Conservation (phyloP, 1,140 invertebrate species). For the Orussus abietinus region DNA sequence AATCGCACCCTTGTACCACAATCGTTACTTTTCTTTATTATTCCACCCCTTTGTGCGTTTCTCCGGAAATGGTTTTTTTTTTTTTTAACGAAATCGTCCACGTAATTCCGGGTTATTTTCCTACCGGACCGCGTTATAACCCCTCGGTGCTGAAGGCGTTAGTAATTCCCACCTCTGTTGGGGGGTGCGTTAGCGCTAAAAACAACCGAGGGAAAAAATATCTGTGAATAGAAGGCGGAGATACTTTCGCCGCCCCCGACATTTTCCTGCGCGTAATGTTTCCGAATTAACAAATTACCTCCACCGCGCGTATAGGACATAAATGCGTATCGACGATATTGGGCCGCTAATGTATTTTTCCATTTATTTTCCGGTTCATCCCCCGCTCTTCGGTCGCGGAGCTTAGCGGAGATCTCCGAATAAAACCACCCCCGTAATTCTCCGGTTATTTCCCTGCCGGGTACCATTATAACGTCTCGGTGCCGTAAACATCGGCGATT, state of each 20-base stretch:
- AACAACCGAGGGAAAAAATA: constrained; percentile 33
- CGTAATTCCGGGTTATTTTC: constrained; percentile 29
- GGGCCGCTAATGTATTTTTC: too few species aligned
- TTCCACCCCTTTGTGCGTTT: too few species aligned
- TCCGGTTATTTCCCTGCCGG: constrained; percentile 23
- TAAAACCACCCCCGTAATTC: constrained; percentile 24
- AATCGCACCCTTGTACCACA: too few species aligned
- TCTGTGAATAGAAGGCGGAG: too few species aligned
- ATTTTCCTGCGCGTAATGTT: too few species aligned
- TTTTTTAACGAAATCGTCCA: constrained; percentile 17
- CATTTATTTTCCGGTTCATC: too few species aligned
- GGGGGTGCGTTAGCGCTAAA: constrained; percentile 26
- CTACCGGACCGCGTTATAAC: constrained; percentile 24
- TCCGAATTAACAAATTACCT: too few species aligned
- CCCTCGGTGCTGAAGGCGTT: constrained; percentile 28
- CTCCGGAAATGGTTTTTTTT: too few species aligned
- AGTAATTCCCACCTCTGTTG: constrained; percentile 26
- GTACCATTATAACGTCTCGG: constrained; percentile 25
- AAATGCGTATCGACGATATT: too few species aligned
- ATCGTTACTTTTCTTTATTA: too few species aligned
- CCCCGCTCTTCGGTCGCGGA: background rate
- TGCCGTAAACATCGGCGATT: constrained; percentile 34
- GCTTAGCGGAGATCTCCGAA: constrained; percentile 17
- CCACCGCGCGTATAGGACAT: too few species aligned
- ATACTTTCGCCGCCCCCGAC: too few species aligned